A percentile compares a stretch with the other conserved stretches of the same genome.
Evolutionary conservation across 2,797 vertebrate species (phyloP).

Genomic region (Apodemus agrarius): DNA sequence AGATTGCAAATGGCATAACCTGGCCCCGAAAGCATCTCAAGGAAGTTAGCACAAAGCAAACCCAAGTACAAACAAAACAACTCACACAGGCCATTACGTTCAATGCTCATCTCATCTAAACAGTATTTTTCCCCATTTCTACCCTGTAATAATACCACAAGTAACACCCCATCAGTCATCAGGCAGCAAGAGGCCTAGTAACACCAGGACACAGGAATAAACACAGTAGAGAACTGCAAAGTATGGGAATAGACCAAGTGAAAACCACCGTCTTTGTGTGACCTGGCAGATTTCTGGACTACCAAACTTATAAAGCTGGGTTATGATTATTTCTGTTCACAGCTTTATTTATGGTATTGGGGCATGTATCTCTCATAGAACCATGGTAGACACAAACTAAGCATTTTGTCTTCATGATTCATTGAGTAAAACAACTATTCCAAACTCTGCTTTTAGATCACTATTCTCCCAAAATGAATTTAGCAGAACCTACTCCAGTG

Average conservation of each 20-base stretch:
- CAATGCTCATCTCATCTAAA: not conserved
- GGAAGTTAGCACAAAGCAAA: not conserved
- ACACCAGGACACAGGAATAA: not conserved
- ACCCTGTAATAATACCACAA: not conserved
- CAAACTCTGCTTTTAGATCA: conserved; percentile 57
- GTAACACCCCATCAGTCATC: not conserved
- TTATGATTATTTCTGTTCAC: not conserved
- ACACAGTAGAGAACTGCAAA: not conserved
- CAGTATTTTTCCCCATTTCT: not conserved
- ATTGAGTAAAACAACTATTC: conserved; percentile 36
- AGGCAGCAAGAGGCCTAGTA: not conserved
- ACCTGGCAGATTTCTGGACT: not conserved
- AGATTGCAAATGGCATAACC: not conserved
- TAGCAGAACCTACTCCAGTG: conserved; percentile 32
- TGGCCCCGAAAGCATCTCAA: not conserved
- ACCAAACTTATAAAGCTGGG: not conserved
- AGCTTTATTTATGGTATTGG: not conserved
- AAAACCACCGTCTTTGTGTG: not conserved
- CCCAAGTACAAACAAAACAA: not conserved
- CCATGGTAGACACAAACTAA: not conserved
- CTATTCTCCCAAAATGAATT: conserved; percentile 35
- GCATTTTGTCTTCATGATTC: conserved; percentile 19
- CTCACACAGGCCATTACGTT: not conserved
- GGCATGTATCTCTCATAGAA: not conserved
- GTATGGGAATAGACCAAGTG: not conserved